Evolutionary conservation across 2,888 invertebrate species (phyloP).

Genomic region (Drosophila barbarae): DNA sequence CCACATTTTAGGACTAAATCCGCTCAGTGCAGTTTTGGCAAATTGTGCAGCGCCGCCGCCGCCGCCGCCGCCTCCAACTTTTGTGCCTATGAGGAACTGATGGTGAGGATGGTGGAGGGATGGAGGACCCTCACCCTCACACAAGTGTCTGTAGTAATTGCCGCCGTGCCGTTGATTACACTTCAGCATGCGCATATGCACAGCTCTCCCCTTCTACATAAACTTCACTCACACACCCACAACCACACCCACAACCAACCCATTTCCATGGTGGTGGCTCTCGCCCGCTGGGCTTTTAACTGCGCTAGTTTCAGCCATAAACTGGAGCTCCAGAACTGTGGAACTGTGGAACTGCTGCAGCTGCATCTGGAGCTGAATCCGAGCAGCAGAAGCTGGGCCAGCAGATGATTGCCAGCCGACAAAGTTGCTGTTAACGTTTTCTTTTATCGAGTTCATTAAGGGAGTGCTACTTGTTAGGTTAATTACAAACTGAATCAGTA

Average conservation of each 20-base stretch:
- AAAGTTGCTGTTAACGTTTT: constrained; percentile 32
- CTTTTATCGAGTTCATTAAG: constrained; percentile 6
- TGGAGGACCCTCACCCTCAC: constrained; percentile 16
- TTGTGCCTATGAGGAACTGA: constrained; percentile 24
- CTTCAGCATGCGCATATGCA: constrained; percentile 58
- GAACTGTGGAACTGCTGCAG: constrained; percentile 12
- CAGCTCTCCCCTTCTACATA: constrained; percentile 3
- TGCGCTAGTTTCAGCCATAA: constrained; percentile 54
- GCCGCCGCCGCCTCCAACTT: constrained; percentile 35
- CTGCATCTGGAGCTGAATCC: constrained; percentile 23
- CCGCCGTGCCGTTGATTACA: constrained; percentile 75
- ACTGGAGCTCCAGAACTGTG: constrained; percentile 16
- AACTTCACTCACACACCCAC: constrained; percentile 14
- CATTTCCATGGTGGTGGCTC: constrained; percentile 34
- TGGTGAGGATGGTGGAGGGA: background rate
- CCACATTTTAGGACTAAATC: constrained; percentile 54
- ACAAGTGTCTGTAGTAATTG: constrained; percentile 69
- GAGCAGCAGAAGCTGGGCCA: constrained; percentile 8
- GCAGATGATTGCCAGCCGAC: constrained; percentile 53
- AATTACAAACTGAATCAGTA: background rate
- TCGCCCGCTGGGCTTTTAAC: constrained; percentile 71
- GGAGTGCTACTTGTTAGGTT: background rate
- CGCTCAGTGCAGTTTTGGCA: constrained; percentile 65
- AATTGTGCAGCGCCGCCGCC: constrained; percentile 54
- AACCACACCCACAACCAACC: constrained; percentile 12